Base-by-base conservation (phyloP, 2,113 vertebrate genomes). In the Todiramphus saurophagus region DNA sequence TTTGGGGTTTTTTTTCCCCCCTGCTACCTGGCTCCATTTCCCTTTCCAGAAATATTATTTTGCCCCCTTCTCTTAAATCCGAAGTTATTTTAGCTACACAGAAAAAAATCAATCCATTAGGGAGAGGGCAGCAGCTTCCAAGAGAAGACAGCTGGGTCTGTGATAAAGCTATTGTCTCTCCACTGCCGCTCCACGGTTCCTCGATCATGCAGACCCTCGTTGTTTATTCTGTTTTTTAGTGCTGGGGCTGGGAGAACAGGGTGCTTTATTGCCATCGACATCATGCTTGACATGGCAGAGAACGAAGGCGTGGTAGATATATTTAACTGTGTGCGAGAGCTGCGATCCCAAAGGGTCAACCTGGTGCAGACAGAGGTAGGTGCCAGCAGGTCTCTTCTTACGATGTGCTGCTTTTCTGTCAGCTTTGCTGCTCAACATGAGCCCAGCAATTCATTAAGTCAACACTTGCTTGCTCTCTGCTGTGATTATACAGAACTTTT, bases 201-300 rank as follows among this genome's bases (percentile, higher is more conserved):
- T 60, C 79, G 72, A 37, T 83, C 35, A 43, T 12, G 0, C 70
- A 63, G 43, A 11, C 10, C 33, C 50, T 89, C 13, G 13, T 53
- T 37, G 0, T 51, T 67, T 66, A 46, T 7, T 41, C 39, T 82
- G 56, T 27, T 30, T 96, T 95, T 4, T 83, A 99, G 99, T 64
- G 99, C 99, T 14, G 99, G 99, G 18, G 99, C 99, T 0, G 99
- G 99, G 39, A 98, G 99, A 96, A 99, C 99, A 4, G 99, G 99
- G 77, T 99, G 99, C 75, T 99, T 99, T 87, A 99, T 99, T 13
- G 99, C 99, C 31, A 99, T 99, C 14, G 99, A 99, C 97, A 99
- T 99, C 96, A 99, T 99, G 99, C 97, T 99, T 33, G 99, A 99
- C 98, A 99, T 99, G 99, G 99, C 99, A 1, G 99, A 99, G 97